A percentile compares a stretch with the other conserved stretches of the same genome.
Conservation (phyloP, 1,140 invertebrate species). For the Drosophila triauraria region DNA sequence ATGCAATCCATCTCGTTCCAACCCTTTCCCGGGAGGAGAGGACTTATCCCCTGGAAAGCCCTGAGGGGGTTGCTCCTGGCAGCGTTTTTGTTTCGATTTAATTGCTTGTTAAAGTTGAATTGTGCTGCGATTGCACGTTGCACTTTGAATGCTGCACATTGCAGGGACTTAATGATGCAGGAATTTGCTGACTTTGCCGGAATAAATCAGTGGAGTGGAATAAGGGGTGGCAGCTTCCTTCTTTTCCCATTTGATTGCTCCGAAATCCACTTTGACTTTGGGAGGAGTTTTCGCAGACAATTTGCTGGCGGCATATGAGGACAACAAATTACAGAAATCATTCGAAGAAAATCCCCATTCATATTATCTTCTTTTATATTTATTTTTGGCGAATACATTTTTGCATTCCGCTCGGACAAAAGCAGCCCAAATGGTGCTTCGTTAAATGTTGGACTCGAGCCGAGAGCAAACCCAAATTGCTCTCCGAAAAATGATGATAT, state of each 20-base stretch:
- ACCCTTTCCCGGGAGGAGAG: slow-evolving; percentile 5
- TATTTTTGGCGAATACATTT: slow-evolving; percentile 38
- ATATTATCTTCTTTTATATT: slow-evolving; percentile 4
- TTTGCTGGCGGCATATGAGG: slow-evolving; percentile 42
- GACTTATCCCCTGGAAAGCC: slow-evolving; percentile 14
- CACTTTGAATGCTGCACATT: slow-evolving; percentile 28
- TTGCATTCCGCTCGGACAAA: slow-evolving; percentile 47
- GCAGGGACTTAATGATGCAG: slow-evolving; percentile 70
- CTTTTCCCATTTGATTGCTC: slow-evolving; percentile 2
- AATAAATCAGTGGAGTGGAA: slow-evolving; percentile 9
- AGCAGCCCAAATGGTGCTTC: slow-evolving; percentile 68
- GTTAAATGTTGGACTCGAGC: slow-evolving; percentile 77
- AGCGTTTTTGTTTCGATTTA: slow-evolving; percentile 79
- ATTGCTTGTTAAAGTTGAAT: slow-evolving; percentile 82
- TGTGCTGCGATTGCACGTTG: slow-evolving; percentile 73
- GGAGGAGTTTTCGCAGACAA: slow-evolving; percentile 12
- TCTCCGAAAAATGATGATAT: slow-evolving; percentile 33
- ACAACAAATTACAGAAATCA: slow-evolving; percentile 48
- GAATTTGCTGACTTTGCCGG: slow-evolving; percentile 72
- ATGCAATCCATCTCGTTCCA: slow-evolving; percentile 19
- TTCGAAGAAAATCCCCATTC: slow-evolving; percentile 34
- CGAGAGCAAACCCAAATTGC: slow-evolving; percentile 69
- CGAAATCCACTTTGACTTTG: slow-evolving; percentile 31
- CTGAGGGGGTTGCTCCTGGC: slow-evolving; percentile 30
- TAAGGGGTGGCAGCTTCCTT: not conserved